These are phyloP conservation scores for Spongilla lacustris DNA, from an alignment of 37 sponge, comb jelly and placozoan species.

Conservation along the genomic window DNA sequence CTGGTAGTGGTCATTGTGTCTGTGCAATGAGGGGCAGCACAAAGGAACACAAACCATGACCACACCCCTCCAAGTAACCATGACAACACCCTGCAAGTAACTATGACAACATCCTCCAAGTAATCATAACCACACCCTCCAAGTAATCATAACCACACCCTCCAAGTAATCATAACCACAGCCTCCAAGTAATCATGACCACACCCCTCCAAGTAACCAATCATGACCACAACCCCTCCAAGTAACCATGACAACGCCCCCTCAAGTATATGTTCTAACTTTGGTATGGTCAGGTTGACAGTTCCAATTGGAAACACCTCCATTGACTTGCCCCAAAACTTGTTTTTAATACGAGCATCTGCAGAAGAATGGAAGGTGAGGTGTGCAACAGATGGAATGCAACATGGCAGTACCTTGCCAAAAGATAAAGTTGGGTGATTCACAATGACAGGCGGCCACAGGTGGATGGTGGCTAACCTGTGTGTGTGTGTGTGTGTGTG, in stretches of 20 bases:
- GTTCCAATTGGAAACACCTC: constrained; percentile 84
- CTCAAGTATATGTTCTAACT: constrained; percentile 1
- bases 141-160: no score
- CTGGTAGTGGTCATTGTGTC: constrained; percentile 76
- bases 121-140: no score
- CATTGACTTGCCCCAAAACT: constrained; percentile 90
- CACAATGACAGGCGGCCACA: constrained; percentile 85
- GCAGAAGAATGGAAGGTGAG: neutral
- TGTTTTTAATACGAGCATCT: constrained; percentile 88
- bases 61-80: neutral
- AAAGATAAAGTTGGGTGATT: constrained; percentile 70
- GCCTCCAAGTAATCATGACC: neutral
- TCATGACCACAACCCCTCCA: neutral
- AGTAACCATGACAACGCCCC: no score
- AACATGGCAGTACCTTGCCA: constrained; percentile 77
- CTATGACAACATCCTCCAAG: no score
- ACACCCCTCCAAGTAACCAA: neutral
- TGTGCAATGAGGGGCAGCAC: neutral
- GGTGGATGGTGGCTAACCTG: constrained; percentile 93
- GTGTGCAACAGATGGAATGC: neutral
- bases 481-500: neutral
- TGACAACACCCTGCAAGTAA: no score
- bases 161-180: no score
- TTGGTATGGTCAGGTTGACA: constrained; percentile 62
- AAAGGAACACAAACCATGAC: constrained; percentile 13